These are phyloP conservation scores for Stercorarius parasiticus DNA, from an alignment of 2,113 vertebrate species.

Conservation along the genomic window DNA sequence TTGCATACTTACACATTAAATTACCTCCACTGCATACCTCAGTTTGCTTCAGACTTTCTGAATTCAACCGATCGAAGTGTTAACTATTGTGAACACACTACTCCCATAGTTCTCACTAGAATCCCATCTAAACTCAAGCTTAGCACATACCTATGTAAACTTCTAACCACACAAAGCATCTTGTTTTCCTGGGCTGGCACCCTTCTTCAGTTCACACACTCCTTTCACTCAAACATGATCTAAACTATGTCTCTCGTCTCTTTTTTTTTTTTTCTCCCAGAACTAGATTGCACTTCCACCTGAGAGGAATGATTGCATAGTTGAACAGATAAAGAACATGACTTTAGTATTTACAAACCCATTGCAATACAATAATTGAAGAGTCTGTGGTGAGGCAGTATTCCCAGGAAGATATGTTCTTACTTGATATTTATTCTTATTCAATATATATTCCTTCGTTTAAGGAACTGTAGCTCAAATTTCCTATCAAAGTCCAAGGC, in stretches of 20 bases:
- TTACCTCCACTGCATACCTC: not conserved
- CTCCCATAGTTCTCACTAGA: not conserved
- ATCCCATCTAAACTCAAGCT: not conserved
- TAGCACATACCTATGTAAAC: not conserved
- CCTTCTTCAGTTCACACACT: not conserved
- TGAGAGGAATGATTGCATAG: not conserved
- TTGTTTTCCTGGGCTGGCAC: not conserved
- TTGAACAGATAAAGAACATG: not conserved
- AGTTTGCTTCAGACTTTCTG: not conserved
- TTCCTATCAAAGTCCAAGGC: not conserved
- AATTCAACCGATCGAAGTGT: not conserved
- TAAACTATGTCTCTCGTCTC: not conserved
- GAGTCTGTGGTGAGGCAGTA: not conserved
- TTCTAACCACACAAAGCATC: not conserved
- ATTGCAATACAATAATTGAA: not conserved
- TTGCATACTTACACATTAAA: not conserved
- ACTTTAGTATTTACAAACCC: not conserved
- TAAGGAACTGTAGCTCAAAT: not conserved
- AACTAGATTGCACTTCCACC: not conserved
- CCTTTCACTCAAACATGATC: rapidly evolving
- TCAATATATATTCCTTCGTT: not conserved
- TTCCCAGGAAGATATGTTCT: not conserved
- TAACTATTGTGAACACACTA: not conserved
- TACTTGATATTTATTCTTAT: not conserved
- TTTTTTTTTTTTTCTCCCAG: not conserved